These are phyloP conservation scores for Acrobasis suavella DNA, from an alignment of 2,888 invertebrate species.

Conservation along the genomic window DNA sequence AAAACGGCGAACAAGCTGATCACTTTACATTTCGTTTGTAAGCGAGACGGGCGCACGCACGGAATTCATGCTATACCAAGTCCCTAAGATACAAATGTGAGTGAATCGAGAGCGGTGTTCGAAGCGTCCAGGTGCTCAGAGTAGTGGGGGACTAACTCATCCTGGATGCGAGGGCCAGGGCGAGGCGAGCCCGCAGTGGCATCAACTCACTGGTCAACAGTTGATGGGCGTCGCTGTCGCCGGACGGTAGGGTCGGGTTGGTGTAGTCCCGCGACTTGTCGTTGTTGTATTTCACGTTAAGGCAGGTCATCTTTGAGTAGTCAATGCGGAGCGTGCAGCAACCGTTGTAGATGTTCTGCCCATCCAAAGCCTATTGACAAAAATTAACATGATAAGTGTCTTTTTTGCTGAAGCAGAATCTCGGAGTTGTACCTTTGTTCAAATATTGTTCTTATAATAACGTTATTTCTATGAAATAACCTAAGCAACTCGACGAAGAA, in stretches of 20 bases:
- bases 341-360: conserved; percentile 99
- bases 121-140: conserved; percentile 72
- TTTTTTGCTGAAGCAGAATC: neutral
- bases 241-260: conserved; percentile 98
- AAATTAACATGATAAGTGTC: conserved; percentile 25
- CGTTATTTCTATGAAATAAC: conserved; percentile 10
- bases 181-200: conserved; percentile 78
- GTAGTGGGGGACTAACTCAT: conserved; percentile 84
- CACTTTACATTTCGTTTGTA: neutral
- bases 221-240: conserved; percentile 87
- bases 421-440: no score
- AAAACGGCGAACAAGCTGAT: neutral
- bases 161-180: conserved; percentile 78
- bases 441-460: neutral
- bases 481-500: conserved; percentile 40
- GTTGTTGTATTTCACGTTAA: conserved; percentile 99
- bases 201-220: conserved; percentile 86
- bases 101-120: conserved; percentile 50
- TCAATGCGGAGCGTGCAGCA: conserved; percentile 99
- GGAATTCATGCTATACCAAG: neutral
- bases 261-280: conserved; percentile 99
- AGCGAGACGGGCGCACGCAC: neutral
- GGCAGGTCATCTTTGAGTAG: conserved; percentile 98
- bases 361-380: conserved; percentile 91
- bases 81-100: conserved; percentile 14